Percentiles rank a stretch among this genome's conserved stretches.
Evolutionary conservation across 2,113 vertebrate genomes (phyloP).

Genomic region (Crotophaga sulcirostris): DNA sequence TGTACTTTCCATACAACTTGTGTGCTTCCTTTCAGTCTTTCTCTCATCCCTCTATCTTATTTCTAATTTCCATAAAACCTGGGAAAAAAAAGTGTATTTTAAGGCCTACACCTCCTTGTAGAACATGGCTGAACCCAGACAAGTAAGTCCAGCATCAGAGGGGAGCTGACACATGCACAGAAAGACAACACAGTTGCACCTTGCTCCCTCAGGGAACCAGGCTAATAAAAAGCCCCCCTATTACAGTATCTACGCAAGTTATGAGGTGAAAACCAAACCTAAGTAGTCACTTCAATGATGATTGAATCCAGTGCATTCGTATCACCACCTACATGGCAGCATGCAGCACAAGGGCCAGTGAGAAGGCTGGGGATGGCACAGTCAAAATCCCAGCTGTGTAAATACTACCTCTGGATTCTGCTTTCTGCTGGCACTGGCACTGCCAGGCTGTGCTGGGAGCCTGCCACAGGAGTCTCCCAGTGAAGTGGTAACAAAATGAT

Average conservation of each 20-base stretch:
- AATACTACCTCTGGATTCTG: neutral
- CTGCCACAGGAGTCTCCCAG: neutral
- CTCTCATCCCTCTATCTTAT: neutral
- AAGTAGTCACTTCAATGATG: neutral
- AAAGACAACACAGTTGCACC: neutral
- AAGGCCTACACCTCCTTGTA: neutral
- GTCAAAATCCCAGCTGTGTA: neutral
- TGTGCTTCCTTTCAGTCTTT: neutral
- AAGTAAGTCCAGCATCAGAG: fast-evolving
- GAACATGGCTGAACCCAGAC: neutral
- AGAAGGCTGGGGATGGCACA: neutral
- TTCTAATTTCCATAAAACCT: neutral
- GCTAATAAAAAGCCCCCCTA: neutral
- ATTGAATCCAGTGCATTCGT: neutral
- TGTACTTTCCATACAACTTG: neutral
- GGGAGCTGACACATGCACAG: neutral
- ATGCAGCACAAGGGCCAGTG: neutral
- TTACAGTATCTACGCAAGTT: neutral
- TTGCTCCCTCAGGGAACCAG: neutral
- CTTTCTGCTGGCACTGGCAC: neutral
- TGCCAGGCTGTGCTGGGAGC: neutral
- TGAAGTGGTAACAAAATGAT: neutral
- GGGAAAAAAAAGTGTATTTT: neutral
- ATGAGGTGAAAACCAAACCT: neutral
- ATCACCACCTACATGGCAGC: neutral